Evolutionary conservation across 2,113 vertebrate species (phyloP), one percentile per base, ranked within the genome.

Genomic region (Todiramphus saurophagus): DNA sequence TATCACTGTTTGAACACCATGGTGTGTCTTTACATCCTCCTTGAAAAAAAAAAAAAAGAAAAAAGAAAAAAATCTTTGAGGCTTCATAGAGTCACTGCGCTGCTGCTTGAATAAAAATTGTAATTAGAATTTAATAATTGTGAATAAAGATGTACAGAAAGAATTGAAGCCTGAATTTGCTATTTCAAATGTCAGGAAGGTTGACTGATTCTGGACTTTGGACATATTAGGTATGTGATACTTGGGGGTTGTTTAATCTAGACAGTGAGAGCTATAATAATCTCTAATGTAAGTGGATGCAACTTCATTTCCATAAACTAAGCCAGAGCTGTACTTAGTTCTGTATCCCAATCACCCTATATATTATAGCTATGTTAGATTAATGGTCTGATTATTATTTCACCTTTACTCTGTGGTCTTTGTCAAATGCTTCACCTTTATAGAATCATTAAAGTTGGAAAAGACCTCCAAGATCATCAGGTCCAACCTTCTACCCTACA

Each of bases 251-350:
- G n/a, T 88, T 94, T 83, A 79, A 93, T 89, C 24, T 60, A 83
- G 68, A 53, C n/a, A 55, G 56, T 41, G 46, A 19, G 16, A 81
- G 21, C n/a, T 55, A 44, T 81, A 81, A 93, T 83, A 11, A 55
- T n/a, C 77, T 90, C 28, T 43, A 72, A 63, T 44, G 11, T 46
- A 77, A 89, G 64, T 78, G 83, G 46, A 53, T 83, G n/a, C 43
- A 90, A 46, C 14, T 88, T 76, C 31, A 94, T 96, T 90, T 94
- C 64, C 56, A 77, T 75, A 90, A 94, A 88, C 88, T 24, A 83
- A 92, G 15, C 8, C 41, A 64, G 72, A 79, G 48, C n/a, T 66
- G 35, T 66, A 37, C 58, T 74, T 69, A 64, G 15, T 33, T 67
- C 55, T 92, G 18, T 63, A 73, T 80, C 39, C 17, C 27, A 35